phyloP scores from a whole-genome alignment of 2,888 invertebrate species.

The Dynastes hyllus region DNA sequence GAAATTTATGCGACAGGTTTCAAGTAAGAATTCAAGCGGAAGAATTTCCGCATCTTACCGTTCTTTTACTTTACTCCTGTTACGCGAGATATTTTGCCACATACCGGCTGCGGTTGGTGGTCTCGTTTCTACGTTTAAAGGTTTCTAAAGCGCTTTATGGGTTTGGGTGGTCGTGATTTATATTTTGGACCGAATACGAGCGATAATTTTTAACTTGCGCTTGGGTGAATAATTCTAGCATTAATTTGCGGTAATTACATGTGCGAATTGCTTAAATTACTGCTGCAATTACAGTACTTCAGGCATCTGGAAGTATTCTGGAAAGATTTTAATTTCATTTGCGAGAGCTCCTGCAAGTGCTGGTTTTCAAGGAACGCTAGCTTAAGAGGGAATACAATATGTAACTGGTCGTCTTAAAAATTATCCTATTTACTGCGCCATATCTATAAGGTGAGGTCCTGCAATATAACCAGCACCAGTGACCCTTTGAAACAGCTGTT shows the following conservation, averaged over 20 bases:
- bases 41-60: conserved; percentile 33
- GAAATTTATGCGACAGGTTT: conserved; percentile 46
- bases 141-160: not conserved
- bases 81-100: not conserved
- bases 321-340: too few species aligned
- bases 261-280: conserved; percentile 6
- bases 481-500: too few species aligned
- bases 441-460: too few species aligned
- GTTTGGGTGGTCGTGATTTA: conserved; percentile 21
- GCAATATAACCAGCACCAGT: too few species aligned
- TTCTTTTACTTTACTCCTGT: not conserved
- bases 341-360: too few species aligned
- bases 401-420: too few species aligned
- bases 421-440: too few species aligned
- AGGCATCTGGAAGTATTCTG: too few species aligned
- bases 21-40: conserved; percentile 40
- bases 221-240: not conserved
- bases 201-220: conserved; percentile 39
- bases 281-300: too few species aligned
- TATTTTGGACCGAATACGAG: not conserved
- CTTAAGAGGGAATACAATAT: too few species aligned
- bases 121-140: conserved; percentile 24
- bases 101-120: not conserved
- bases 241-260: conserved; percentile 21
- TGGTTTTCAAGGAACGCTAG: too few species aligned